Conservation (phyloP, 2,797 vertebrate genomes). For the Pangasius sanitwongsei region DNA sequence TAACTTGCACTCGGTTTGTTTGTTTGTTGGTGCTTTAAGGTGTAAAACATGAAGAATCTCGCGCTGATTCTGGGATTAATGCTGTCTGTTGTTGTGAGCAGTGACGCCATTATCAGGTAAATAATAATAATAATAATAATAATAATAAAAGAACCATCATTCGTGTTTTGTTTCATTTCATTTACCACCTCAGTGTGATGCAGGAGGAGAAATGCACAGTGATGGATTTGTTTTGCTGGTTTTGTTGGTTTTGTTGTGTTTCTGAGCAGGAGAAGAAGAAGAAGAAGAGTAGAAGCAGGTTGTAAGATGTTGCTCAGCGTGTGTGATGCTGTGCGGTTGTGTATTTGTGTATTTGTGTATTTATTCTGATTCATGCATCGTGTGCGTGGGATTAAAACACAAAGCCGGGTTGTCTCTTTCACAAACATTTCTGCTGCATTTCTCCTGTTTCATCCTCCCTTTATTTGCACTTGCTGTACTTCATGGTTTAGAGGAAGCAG, state of each 20-base stretch:
- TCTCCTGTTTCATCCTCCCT: background rate
- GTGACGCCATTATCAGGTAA: conserved; percentile 56
- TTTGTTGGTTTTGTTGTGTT: too few relatives aligned
- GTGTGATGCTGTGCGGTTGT: background rate
- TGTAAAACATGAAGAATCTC: conserved; percentile 29
- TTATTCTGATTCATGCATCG: background rate
- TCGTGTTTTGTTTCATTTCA: too few relatives aligned
- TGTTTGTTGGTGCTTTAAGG: background rate
- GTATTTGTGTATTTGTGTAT: background rate
- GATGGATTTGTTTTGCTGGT: too few relatives aligned
- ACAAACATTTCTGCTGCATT: background rate
- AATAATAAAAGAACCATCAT: background rate
- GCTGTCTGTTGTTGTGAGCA: conserved; percentile 31
- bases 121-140: too few relatives aligned
- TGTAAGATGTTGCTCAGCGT: background rate
- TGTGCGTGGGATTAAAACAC: background rate
- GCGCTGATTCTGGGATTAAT: conserved; percentile 15
- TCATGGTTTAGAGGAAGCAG: background rate
- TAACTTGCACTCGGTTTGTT: background rate
- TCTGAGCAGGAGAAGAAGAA: too few relatives aligned
- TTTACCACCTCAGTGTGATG: too few relatives aligned
- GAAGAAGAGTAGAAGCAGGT: background rate
- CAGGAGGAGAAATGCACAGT: too few relatives aligned
- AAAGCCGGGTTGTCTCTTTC: background rate
- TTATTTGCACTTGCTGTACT: background rate